Evolutionary conservation across 2,888 invertebrate genomes (phyloP), one percentile per base, ranked within the genome.

Genomic region (Stenodera caucasica): DNA sequence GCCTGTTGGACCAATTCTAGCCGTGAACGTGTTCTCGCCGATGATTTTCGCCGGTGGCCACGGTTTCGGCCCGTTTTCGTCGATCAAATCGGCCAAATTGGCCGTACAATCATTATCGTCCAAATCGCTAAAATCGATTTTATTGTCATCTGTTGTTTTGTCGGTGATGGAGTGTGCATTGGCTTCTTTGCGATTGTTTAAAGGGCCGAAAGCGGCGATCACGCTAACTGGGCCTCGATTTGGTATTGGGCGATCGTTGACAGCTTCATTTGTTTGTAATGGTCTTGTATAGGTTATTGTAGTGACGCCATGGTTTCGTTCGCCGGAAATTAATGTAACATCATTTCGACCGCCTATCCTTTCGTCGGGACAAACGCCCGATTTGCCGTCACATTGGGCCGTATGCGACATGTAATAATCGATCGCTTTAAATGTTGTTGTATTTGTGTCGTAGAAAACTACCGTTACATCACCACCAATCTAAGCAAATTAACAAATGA

Each of bases 361-460:
- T 64, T 87, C 86, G 75, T 95, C 95, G 0, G 94, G 94, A 73
- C 95, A 96, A 5, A 94, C 94, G 0, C 94, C 94, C 33, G 85
- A 85, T 70, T 86, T 86, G 0, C 92, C 92, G 75, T 93, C 92
- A 72, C 93, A 94, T 78, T 93, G 90, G 0, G 92, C 86, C 56
- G 89, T 82, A 67, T 91, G 89, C 0, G 91, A 90, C 79, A 96
- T 89, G 74, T 88, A 90, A 79, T 95, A 96, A 81, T 96, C 96
- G 11, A 89, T 87, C 1, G 91, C 94, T 55, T 88, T 85, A 58
- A 92, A 94, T 26, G 83, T 81, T 69, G 81, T 84, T 5, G 81
- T 80, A 2, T 78, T 80, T 8, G 82, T 82, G 72, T 90, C 86
- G 76, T 88, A 90, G 73, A 88, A 94, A 2, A 91, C 91, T 1